These are phyloP conservation scores for Sebastes cheni DNA, from an alignment of 2,797 vertebrate species.

Conservation along the genomic window DNA sequence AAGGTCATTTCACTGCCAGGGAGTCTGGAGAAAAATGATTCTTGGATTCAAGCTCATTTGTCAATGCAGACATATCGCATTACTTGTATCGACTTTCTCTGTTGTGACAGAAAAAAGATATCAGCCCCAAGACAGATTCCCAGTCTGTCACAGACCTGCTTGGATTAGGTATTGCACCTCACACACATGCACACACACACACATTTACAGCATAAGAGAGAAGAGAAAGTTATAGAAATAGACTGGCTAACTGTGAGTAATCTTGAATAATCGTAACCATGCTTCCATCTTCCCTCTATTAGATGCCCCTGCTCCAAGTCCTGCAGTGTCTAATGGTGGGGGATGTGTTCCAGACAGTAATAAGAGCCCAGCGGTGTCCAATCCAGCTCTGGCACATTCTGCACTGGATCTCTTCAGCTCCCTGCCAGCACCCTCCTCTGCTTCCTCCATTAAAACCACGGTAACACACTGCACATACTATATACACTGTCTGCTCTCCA, in stretches of 20 bases:
- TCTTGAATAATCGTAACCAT: not conserved
- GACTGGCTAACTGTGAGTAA: not conserved
- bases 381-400: constrained; percentile 65
- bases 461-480: constrained; percentile 44
- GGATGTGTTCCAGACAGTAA: constrained; percentile 67
- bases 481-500: not conserved
- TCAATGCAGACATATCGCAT: not conserved
- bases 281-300: constrained; percentile 10
- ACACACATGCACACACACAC: not conserved
- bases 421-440: constrained; percentile 76
- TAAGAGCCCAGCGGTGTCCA: constrained; percentile 74
- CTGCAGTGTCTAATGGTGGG: constrained; percentile 80
- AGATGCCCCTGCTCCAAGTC: constrained; percentile 88
- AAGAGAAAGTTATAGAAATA: not conserved
- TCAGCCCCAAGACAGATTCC: constrained; percentile 86
- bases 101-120: constrained; percentile 89
- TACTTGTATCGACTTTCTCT: constrained; percentile 41
- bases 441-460: constrained; percentile 84
- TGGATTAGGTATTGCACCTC: constrained; percentile 86
- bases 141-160: constrained; percentile 92
- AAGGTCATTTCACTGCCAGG: constrained; percentile 1
- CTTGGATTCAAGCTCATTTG: constrained; percentile 1
- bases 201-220: not conserved
- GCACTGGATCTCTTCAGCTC: constrained; percentile 93
- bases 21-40: not conserved